Evolutionary conservation across 2,797 vertebrate species (phyloP).

Genomic region (Chelon auratus): DNA sequence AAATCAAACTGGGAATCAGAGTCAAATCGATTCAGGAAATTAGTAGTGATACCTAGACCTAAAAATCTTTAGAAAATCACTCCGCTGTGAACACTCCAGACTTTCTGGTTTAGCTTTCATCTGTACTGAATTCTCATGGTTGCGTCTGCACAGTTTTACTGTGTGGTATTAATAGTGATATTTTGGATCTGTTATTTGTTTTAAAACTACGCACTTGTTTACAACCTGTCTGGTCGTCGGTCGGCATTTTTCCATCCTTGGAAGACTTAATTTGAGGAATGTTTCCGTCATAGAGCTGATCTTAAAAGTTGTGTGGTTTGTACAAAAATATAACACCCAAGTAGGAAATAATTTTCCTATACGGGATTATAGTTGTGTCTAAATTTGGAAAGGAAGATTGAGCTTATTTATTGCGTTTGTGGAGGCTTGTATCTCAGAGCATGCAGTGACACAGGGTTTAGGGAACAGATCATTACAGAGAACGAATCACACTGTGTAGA

Average conservation of each 20-base stretch:
- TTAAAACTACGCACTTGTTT: background rate
- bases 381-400: background rate
- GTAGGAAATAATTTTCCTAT: background rate
- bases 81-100: background rate
- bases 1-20: too few species aligned
- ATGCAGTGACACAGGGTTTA: background rate
- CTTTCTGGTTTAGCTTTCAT: background rate
- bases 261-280: background rate
- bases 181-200: background rate
- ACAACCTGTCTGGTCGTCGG: background rate
- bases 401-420: background rate
- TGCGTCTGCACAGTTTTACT: background rate
- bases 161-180: too few species aligned
- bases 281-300: background rate
- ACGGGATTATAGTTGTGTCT: background rate
- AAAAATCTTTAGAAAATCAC: too few species aligned
- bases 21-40: too few species aligned
- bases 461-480: constrained; percentile 6
- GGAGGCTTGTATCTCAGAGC: background rate
- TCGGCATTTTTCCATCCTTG: background rate
- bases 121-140: too few species aligned
- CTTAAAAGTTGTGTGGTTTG: too few species aligned
- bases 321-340: background rate
- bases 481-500: constrained; percentile 3
- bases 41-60: too few species aligned